These are phyloP conservation scores for Apodemia duryi DNA, from an alignment of 2,888 invertebrate species.

Conservation along the genomic window DNA sequence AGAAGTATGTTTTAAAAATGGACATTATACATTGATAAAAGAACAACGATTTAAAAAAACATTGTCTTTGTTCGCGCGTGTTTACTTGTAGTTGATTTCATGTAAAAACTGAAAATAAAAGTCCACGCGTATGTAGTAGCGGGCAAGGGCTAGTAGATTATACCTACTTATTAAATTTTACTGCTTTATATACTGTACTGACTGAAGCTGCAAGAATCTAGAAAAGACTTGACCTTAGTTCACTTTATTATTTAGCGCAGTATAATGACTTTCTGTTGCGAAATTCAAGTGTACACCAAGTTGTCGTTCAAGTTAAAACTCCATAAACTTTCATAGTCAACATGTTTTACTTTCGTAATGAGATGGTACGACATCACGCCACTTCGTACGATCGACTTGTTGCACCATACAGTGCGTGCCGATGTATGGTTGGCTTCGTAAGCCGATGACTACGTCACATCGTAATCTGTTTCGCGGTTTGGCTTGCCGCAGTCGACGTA, in stretches of 20 bases:
- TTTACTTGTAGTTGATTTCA: too few species aligned
- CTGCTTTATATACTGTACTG: background rate
- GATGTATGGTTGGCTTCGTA: slow-evolving; percentile 3
- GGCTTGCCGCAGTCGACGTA: background rate
- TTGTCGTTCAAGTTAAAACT: background rate
- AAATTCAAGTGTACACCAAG: background rate
- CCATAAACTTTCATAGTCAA: slow-evolving; percentile 12
- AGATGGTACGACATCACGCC: slow-evolving; percentile 62
- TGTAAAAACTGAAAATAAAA: too few species aligned
- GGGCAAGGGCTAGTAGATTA: too few species aligned
- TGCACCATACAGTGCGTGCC: slow-evolving; percentile 13
- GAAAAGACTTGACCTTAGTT: background rate
- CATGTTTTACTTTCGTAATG: slow-evolving; percentile 49
- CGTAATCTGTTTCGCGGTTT: slow-evolving; percentile 9
- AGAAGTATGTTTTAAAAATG: too few species aligned
- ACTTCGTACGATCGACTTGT: slow-evolving; percentile 58
- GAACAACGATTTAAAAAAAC: too few species aligned
- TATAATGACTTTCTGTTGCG: background rate
- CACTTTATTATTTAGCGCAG: background rate
- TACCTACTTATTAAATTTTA: background rate
- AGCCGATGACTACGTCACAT: slow-evolving; percentile 15
- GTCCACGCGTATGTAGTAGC: too few species aligned
- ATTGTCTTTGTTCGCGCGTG: too few species aligned
- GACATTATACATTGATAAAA: too few species aligned
- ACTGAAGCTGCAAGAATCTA: background rate